Conservation (phyloP, 2,113 vertebrate species). For the Cryptomyrus ogoouensis region DNA sequence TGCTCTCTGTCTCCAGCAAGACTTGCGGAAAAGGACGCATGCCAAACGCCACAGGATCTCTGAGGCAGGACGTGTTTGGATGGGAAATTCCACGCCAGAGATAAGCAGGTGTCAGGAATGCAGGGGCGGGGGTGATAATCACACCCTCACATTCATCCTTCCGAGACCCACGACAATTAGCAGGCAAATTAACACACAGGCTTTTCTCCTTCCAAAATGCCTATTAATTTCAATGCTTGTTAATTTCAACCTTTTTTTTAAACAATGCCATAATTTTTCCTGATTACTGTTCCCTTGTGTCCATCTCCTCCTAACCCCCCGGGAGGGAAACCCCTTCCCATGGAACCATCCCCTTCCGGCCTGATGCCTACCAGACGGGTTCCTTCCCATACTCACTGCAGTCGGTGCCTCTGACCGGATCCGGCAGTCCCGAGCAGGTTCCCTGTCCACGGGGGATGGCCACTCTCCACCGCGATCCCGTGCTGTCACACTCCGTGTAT, state of each 20-base stretch:
- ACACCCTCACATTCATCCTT: background rate
- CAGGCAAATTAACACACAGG: background rate
- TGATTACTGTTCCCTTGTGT: background rate
- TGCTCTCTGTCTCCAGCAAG: background rate
- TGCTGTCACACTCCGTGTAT: slow-evolving; percentile 95
- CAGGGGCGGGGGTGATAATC: background rate
- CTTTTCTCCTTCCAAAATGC: background rate
- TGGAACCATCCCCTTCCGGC: background rate
- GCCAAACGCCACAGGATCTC: background rate
- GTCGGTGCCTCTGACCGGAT: slow-evolving; percentile 86
- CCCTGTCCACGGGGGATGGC: slow-evolving; percentile 76
- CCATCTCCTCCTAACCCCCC: background rate
- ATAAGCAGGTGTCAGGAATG: slow-evolving; percentile 7
- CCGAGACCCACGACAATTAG: background rate
- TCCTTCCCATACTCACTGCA: slow-evolving; percentile 78
- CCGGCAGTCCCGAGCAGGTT: slow-evolving; percentile 79
- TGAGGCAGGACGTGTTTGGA: background rate
- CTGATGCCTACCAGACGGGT: background rate
- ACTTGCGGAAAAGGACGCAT: background rate
- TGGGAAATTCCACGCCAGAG: slow-evolving; percentile 3
- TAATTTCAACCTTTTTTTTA: background rate
- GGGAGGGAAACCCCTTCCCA: background rate
- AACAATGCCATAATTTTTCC: background rate
- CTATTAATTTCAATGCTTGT: background rate
- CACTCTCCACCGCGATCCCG: slow-evolving; percentile 90